Evolutionary conservation across 2,797 vertebrate species (phyloP), one percentile per base, ranked within the genome.

Genomic region (Dicrostonyx torquatus): DNA sequence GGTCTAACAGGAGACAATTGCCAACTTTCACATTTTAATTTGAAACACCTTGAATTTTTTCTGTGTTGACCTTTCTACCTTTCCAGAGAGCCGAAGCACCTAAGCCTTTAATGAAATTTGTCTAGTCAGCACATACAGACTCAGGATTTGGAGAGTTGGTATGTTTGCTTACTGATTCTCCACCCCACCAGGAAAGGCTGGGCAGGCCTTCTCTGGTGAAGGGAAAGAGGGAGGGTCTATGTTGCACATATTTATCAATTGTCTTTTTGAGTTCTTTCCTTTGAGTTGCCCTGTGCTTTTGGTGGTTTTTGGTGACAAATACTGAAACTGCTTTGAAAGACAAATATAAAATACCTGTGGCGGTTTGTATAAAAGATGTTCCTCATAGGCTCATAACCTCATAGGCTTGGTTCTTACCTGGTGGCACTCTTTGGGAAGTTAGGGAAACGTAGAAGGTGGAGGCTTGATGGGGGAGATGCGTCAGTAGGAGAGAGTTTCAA

Each of bases 271-370:
- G 6, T 40, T 31, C 0, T 75, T 92, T 90, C 88, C 11, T 66
- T 78, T 86, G 55, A 58, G 62, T 91, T 84, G 48, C n/a, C 43
- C 82, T 83, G 13, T 77, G 43, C 75, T 78, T 92, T 91, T 68
- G 72, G 83, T 89, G 82, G 90, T 72, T 87, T 34, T 3, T 37
- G 58, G 17, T 84, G n/a, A 45, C 55, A 91, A 85, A 3, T 89
- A 89, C n/a, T 72, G 2, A 34, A 60, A 5, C 37, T 93, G 40
- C 45, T 92, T 66, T 92, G 37, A 79, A 66, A 80, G n/a, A 5
- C 62, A 48, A 89, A 95, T 70, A 72, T 48, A 90, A 90, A 94
- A 87, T 3, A 84, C 11, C 20, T 80, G 20, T 80, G n/a, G 12
- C 29, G 22, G 34, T 40, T 80, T 58, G 20, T 3, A 26, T 37